Evolutionary conservation across 1,140 invertebrate species (phyloP), one percentile per base, ranked within the genome.

Genomic region (Eupristina koningsbergeri): DNA sequence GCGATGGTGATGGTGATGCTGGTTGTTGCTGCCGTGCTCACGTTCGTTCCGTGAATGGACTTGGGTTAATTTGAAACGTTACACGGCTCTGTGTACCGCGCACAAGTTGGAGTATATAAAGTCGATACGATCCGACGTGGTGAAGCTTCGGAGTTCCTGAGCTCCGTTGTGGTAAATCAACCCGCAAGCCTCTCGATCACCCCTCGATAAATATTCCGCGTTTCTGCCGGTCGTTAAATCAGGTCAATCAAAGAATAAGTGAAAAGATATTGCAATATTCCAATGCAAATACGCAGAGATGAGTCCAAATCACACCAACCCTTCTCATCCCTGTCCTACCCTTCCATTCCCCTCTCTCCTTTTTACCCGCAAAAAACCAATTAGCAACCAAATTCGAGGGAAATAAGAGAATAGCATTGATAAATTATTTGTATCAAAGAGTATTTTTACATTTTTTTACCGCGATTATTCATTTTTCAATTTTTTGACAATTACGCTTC

Each of bases 31-130:
- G 78, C 81, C 61, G 86, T 86, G 86, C 86, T 86, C 87, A 87
- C 87, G 86, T 87, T 87, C 86, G 85, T 87, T 88, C 86, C 86
- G 36, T 89, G 87, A 88, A 88, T 88, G 86, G 87, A 76, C 85
- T 83, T 86, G 85, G 86, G 86, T 89, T 87, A 87, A 89, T 89
- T 89, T 86, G 85, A 87, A 88, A 87, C 86, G 86, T 89, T 89
- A 89, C 86, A 88, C 86, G 84, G 85, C 85, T 84, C 74, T 22
- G 36, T 71, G 69, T 83, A 80, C 78, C 73, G 75, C 78, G 78
- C 80, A 83, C 84, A 63, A 63, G 34, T 58, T 63, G 31, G 19
- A 80, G 85, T 80, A 84, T 64, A 87, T 76, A 86, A 83, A 85
- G 84, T 81, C 84, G 82, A 85, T 86, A 83, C 85, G 86, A 86